Evolutionary conservation across 2,888 invertebrate genomes (phyloP).

Genomic region (Lycophotia porphyrea): DNA sequence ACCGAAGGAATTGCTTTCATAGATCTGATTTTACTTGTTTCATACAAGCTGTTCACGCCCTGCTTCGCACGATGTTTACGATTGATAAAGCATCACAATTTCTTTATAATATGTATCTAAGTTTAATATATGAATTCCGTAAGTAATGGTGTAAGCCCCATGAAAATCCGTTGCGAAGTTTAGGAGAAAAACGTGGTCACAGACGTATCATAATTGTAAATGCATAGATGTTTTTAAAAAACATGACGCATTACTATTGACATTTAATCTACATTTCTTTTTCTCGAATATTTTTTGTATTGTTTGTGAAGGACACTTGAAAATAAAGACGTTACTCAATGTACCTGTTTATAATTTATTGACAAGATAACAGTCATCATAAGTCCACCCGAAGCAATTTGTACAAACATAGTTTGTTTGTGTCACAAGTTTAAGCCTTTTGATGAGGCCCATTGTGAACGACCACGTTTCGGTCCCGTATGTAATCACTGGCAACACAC

Average conservation of each 20-base stretch:
- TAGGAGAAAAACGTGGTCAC: background rate
- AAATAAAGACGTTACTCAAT: constrained; percentile 50
- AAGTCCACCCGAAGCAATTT: background rate
- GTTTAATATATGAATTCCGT: background rate
- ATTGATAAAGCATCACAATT: background rate
- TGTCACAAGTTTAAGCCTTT: no score
- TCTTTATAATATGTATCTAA: background rate
- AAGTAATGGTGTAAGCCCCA: background rate
- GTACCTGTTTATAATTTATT: constrained; percentile 21
- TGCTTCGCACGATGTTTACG: background rate
- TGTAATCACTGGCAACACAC: no score
- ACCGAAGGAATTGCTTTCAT: constrained; percentile 80
- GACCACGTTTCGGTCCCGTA: no score
- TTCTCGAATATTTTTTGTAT: constrained; percentile 46
- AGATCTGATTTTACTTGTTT: constrained; percentile 13
- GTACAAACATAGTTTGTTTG: no score
- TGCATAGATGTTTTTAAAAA: constrained; percentile 10
- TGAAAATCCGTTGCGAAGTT: background rate
- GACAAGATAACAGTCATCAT: background rate
- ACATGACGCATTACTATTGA: constrained; percentile 15
- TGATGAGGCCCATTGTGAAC: no score
- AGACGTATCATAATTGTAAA: background rate
- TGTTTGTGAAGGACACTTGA: constrained; percentile 32
- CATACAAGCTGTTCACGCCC: constrained; percentile 2
- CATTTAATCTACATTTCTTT: constrained; percentile 39